Percentiles rank a stretch among this genome's conserved stretches.
phyloP scores from a whole-genome alignment of 1,140 invertebrate genomes.

The Dendroctonus valens region DNA sequence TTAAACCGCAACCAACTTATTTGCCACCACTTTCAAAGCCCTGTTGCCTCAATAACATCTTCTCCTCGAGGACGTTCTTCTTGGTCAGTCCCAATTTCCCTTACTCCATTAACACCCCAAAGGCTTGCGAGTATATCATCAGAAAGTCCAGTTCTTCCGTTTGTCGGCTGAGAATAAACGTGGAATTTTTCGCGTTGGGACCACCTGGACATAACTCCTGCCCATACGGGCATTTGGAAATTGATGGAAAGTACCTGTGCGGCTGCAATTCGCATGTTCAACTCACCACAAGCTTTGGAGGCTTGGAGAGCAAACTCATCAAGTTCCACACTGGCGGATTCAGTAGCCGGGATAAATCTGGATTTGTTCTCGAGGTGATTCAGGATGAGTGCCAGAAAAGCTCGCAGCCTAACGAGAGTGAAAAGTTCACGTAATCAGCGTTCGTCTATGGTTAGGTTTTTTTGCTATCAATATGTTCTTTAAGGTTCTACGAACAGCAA shows the following conservation, averaged over 20 bases:
- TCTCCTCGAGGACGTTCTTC: conserved; percentile 53
- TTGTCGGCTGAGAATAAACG: conserved; percentile 55
- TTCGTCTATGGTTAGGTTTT: too few relatives aligned
- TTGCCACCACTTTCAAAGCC: not conserved
- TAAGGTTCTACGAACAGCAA: conserved; percentile 42
- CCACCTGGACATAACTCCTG: conserved; percentile 48
- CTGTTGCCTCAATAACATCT: conserved; percentile 52
- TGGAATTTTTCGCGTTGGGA: conserved; percentile 59
- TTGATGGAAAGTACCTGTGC: conserved; percentile 58
- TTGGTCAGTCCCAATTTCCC: conserved; percentile 59
- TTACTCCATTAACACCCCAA: conserved; percentile 42
- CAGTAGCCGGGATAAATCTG: conserved; percentile 42
- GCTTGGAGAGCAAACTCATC: conserved; percentile 46
- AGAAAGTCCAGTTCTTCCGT: conserved; percentile 50
- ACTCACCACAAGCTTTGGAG: conserved; percentile 46
- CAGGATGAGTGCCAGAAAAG: conserved; percentile 56
- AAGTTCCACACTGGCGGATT: conserved; percentile 43
- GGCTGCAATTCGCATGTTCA: conserved; percentile 57
- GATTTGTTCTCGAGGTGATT: conserved; percentile 57
- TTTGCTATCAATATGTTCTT: too few relatives aligned
- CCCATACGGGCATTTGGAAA: conserved; percentile 53
- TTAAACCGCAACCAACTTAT: conserved; percentile 1
- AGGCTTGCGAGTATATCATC: conserved; percentile 55
- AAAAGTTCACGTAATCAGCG: not conserved
- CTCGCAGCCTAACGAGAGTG: conserved; percentile 33